Conservation (phyloP, 2,888 invertebrate species). For the Cephalotes varians region DNA sequence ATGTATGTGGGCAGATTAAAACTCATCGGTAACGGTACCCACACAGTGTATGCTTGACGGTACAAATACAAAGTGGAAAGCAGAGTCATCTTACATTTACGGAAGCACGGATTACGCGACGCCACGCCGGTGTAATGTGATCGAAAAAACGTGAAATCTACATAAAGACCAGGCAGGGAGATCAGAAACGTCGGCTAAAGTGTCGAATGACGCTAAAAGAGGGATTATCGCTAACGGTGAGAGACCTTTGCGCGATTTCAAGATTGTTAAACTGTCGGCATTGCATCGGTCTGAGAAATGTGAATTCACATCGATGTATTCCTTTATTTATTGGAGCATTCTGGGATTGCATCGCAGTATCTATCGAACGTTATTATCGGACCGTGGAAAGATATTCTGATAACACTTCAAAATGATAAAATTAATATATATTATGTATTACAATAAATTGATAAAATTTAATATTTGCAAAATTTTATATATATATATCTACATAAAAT, state of each 20-base stretch:
- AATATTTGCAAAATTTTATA: neutral
- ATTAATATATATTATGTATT: too few relatives aligned
- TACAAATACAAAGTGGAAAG: constrained; percentile 53
- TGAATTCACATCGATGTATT: neutral
- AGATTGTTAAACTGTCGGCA: constrained; percentile 33
- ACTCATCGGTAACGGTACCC: constrained; percentile 69
- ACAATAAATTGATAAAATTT: neutral
- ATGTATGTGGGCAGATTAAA: constrained; percentile 59
- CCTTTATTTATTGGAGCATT: neutral
- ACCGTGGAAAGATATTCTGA: neutral
- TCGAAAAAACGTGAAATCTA: constrained; percentile 62
- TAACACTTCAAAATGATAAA: neutral
- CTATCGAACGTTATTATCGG: neutral
- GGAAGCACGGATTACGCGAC: constrained; percentile 67
- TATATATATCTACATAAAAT: neutral
- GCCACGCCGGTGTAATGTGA: constrained; percentile 65
- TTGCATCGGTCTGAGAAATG: constrained; percentile 1
- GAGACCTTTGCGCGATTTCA: constrained; percentile 42
- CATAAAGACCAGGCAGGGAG: constrained; percentile 60
- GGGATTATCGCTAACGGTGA: constrained; percentile 61
- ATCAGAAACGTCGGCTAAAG: constrained; percentile 59
- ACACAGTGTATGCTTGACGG: constrained; percentile 50
- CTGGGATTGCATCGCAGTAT: neutral
- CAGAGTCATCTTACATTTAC: constrained; percentile 75
- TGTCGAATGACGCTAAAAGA: constrained; percentile 47